These are phyloP conservation scores for Propithecus coquereli DNA, from an alignment of 2,113 vertebrate species.

Conservation along the genomic window DNA sequence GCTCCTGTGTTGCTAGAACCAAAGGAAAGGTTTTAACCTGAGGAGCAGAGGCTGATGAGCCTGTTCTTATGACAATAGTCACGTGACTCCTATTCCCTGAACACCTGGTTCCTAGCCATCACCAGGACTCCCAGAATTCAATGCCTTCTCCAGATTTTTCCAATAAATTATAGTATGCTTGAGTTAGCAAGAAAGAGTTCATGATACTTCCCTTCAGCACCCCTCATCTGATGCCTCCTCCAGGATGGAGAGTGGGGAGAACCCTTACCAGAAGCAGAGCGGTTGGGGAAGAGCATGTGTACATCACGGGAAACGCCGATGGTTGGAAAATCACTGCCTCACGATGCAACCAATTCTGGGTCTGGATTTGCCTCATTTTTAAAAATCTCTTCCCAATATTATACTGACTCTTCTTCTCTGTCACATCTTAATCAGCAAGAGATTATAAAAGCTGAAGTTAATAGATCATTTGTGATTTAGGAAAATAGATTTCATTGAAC, in stretches of 20 bases:
- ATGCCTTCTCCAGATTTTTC: not conserved
- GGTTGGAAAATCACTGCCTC: not conserved
- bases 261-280: not conserved
- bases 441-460: not conserved
- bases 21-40: not conserved
- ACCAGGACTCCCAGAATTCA: not conserved
- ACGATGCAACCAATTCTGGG: not conserved
- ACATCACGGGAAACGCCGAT: not conserved
- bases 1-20: not conserved
- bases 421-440: not conserved
- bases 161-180: not conserved
- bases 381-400: not conserved
- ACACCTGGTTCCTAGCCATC: not conserved
- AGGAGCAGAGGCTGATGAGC: not conserved
- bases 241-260: not conserved
- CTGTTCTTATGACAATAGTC: not conserved
- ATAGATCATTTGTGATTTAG: not conserved
- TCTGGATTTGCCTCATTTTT: not conserved
- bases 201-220: not conserved
- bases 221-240: not conserved
- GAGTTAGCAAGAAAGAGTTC: not conserved
- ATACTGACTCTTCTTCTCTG: not conserved
- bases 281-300: not conserved
- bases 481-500: not conserved
- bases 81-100: fast-evolving